phyloP scores from a whole-genome alignment of 2,888 invertebrate genomes.

The Callimorpha dominula region DNA sequence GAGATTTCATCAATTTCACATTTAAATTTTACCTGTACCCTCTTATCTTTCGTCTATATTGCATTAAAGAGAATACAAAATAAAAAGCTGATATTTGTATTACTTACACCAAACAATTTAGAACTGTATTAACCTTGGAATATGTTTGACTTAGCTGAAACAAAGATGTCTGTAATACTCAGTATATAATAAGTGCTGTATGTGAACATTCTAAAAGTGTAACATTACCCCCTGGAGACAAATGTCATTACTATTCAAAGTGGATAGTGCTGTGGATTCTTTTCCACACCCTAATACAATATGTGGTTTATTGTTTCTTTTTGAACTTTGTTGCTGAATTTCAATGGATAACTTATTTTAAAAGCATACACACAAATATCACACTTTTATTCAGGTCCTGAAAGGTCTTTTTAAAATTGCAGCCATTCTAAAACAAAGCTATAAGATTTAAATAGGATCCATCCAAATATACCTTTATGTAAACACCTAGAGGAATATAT shows the following conservation, averaged over 20 bases:
- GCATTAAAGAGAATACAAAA: neutral
- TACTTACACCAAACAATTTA: constrained; percentile 4
- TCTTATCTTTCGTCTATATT: neutral
- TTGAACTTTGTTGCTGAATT: neutral
- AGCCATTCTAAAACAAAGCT: neutral
- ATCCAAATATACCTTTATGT: no score
- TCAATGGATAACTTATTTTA: neutral
- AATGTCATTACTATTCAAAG: neutral
- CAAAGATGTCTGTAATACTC: constrained; percentile 40
- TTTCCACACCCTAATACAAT: neutral
- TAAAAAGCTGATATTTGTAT: neutral
- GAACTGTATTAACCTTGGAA: constrained; percentile 43
- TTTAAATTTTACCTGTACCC: constrained; percentile 12
- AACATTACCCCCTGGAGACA: constrained; percentile 26
- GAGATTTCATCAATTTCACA: constrained; percentile 16
- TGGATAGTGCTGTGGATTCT: neutral
- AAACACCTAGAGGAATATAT: no score
- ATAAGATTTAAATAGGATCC: no score
- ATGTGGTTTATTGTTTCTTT: neutral
- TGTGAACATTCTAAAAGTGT: neutral
- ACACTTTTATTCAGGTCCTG: neutral
- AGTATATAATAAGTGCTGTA: neutral
- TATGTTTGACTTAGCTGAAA: constrained; percentile 27
- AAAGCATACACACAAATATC: neutral
- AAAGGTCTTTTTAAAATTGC: neutral